Evolutionary conservation across 2,888 invertebrate genomes (phyloP).

Genomic region (Empis livida): DNA sequence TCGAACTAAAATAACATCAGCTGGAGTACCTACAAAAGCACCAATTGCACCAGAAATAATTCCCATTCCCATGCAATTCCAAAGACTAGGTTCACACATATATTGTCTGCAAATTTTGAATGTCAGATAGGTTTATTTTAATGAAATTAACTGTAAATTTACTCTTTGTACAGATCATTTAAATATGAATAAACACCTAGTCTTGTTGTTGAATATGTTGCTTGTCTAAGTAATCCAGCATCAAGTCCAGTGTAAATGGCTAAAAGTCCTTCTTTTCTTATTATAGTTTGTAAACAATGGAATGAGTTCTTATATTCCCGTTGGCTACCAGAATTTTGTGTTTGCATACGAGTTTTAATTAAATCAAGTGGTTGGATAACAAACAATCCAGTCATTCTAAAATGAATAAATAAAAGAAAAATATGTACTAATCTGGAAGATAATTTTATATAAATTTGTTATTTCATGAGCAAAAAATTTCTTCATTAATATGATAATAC

Average conservation of each 20-base stretch:
- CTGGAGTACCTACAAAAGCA: conserved; percentile 92
- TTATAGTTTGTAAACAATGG: conserved; percentile 63
- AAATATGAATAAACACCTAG: conserved; percentile 88
- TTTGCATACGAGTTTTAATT: conserved; percentile 96
- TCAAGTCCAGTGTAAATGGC: conserved; percentile 86
- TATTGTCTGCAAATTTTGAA: conserved; percentile 43
- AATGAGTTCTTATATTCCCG: conserved; percentile 69
- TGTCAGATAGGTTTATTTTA: too few relatives aligned
- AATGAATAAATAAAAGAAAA: conserved; percentile 41
- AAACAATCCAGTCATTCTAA: conserved; percentile 86
- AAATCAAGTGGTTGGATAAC: conserved; percentile 96
- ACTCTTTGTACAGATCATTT: conserved; percentile 63
- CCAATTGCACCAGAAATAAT: conserved; percentile 63
- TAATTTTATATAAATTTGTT: too few relatives aligned
- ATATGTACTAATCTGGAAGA: too few relatives aligned
- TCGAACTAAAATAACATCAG: conserved; percentile 89
- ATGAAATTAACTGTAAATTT: conserved; percentile 12
- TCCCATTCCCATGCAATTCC: conserved; percentile 70
- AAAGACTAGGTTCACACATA: conserved; percentile 66
- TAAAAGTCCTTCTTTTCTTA: conserved; percentile 74
- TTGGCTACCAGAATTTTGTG: conserved; percentile 61
- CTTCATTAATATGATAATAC: too few relatives aligned
- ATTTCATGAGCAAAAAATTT: too few relatives aligned
- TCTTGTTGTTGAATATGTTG: conserved; percentile 94
- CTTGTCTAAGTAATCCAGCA: conserved; percentile 86